Percentiles rank a stretch among this genome's conserved stretches.
Conservation (phyloP, 2,113 vertebrate genomes). For the Athene cunicularia region DNA sequence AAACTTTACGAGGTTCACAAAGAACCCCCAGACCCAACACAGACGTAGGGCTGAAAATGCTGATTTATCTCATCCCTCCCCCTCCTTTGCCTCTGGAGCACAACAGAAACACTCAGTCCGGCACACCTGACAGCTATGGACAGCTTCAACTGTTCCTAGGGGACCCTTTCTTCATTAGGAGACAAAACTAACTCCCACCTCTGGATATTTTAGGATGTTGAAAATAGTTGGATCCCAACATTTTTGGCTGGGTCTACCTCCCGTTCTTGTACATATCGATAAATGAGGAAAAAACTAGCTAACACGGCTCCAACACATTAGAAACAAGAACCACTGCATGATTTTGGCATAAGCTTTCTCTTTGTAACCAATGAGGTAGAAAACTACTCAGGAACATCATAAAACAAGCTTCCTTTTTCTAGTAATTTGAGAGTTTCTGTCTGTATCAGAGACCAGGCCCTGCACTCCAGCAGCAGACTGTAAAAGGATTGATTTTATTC, state of each 20-base stretch:
- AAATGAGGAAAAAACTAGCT: not conserved
- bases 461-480: conserved; percentile 8
- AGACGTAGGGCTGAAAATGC: not conserved
- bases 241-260: not conserved
- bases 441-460: conserved; percentile 10
- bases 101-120: not conserved
- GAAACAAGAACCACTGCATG: not conserved
- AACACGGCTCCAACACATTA: not conserved
- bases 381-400: not conserved
- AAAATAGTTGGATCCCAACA: not conserved
- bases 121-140: not conserved
- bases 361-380: not conserved
- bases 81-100: not conserved
- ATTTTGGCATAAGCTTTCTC: not conserved
- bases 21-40: not conserved
- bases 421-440: conserved; percentile 37
- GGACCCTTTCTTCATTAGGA: not conserved
- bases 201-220: not conserved
- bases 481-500: not conserved
- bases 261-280: not conserved
- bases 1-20: conserved; percentile 12
- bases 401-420: not conserved
- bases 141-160: not conserved
- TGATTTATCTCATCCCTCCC: not conserved
- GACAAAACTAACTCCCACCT: not conserved